Conservation (phyloP, 1,140 invertebrate genomes). For the Varroa destructor region DNA sequence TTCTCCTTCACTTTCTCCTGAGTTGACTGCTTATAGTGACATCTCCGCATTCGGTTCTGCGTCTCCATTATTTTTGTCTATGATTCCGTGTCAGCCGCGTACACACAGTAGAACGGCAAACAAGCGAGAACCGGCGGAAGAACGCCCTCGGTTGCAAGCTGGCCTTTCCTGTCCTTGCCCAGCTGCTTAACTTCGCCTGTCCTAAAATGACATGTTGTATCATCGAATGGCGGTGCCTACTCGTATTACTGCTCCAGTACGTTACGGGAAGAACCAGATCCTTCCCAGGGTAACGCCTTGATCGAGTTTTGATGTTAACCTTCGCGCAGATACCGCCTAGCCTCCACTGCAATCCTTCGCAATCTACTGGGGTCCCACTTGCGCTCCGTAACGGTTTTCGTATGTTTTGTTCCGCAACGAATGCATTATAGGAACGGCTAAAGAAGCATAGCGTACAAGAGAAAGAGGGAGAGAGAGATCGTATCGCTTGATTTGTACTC, state of each 20-base stretch:
- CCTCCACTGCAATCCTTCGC: background rate
- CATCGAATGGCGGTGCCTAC: slow-evolving; percentile 4
- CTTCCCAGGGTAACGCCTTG: background rate
- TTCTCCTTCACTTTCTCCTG: too few relatives aligned
- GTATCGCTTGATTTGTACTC: background rate
- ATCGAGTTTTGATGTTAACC: slow-evolving; percentile 28
- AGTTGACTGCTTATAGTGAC: too few relatives aligned
- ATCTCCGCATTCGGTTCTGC: too few relatives aligned
- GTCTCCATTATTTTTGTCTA: too few relatives aligned
- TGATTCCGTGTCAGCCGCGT: too few relatives aligned
- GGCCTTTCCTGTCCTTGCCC: too few relatives aligned
- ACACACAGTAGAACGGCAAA: too few relatives aligned
- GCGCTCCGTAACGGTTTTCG: background rate
- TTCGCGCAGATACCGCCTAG: background rate
- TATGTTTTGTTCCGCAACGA: background rate
- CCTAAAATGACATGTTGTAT: slow-evolving; percentile 27
- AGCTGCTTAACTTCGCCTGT: too few relatives aligned
- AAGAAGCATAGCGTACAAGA: background rate
- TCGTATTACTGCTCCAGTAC: too few relatives aligned
- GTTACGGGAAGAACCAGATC: background rate
- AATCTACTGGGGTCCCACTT: background rate
- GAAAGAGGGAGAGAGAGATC: slow-evolving; percentile 11
- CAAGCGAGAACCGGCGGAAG: too few relatives aligned
- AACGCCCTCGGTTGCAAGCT: too few relatives aligned
- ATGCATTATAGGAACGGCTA: background rate